These are phyloP conservation scores for Pyrgus malvae DNA, from an alignment of 2,888 invertebrate genomes.

Conservation along the genomic window DNA sequence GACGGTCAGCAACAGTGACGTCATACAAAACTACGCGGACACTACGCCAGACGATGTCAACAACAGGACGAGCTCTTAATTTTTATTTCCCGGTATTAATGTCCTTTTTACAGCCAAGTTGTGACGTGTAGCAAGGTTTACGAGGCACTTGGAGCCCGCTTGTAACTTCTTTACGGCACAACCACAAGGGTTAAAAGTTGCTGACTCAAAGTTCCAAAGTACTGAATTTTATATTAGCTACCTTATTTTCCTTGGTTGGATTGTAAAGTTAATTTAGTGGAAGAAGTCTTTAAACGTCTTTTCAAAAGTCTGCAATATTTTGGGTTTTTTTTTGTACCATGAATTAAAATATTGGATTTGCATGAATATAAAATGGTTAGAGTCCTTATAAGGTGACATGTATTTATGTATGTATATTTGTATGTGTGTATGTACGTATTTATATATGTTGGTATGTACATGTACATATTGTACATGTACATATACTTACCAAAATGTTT, in stretches of 20 bases:
- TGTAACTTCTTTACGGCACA: constrained; percentile 5
- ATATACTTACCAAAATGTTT: too few relatives aligned
- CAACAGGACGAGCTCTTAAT: not conserved
- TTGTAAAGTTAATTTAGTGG: too few relatives aligned
- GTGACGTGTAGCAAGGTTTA: constrained; percentile 11
- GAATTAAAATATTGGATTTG: too few relatives aligned
- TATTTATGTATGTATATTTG: too few relatives aligned
- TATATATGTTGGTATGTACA: too few relatives aligned
- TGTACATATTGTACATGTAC: too few relatives aligned
- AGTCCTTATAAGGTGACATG: too few relatives aligned
- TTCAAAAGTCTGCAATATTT: too few relatives aligned
- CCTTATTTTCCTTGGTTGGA: not conserved
- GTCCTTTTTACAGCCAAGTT: constrained; percentile 4
- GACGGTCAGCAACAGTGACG: not conserved
- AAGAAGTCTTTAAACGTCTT: too few relatives aligned
- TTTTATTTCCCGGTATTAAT: constrained; percentile 9
- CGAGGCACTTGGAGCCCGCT: not conserved
- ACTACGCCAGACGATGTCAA: not conserved
- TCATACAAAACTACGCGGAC: not conserved
- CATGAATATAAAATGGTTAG: too few relatives aligned
- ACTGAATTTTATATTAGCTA: not conserved
- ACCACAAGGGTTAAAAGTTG: not conserved
- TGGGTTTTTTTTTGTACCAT: too few relatives aligned
- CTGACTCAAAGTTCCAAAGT: not conserved
- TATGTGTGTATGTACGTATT: too few relatives aligned